Percentiles rank a stretch among this genome's conserved stretches.
Evolutionary conservation across 2,113 vertebrate species (phyloP).

Genomic region (Tragelaphus imberbis): DNA sequence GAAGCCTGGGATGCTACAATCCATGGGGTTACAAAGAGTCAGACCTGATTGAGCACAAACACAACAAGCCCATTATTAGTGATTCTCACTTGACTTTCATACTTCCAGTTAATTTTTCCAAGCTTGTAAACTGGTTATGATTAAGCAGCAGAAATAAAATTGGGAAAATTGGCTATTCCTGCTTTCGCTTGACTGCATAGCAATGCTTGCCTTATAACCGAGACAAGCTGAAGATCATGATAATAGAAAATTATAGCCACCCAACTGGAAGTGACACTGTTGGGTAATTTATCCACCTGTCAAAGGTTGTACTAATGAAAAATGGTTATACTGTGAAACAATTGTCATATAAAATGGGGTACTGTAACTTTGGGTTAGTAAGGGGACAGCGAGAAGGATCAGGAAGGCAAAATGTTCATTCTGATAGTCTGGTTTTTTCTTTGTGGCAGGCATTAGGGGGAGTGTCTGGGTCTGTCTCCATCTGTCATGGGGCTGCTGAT

Average conservation of each 20-base stretch:
- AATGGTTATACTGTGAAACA: conserved; percentile 37
- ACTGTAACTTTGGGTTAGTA: not conserved
- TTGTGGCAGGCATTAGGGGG: not conserved
- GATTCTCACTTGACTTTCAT: not conserved
- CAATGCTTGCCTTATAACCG: conserved; percentile 35
- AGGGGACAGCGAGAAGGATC: not conserved
- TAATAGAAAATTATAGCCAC: conserved; percentile 29
- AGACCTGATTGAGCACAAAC: not conserved
- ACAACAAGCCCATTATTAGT: not conserved
- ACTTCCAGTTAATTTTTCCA: not conserved
- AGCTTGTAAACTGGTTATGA: not conserved
- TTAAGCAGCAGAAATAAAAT: conserved; percentile 12
- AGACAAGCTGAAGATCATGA: conserved; percentile 31
- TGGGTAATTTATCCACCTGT: conserved; percentile 59
- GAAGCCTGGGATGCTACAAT: not conserved
- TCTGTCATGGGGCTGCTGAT: conserved; percentile 40
- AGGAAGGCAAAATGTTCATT: not conserved
- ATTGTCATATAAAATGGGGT: conserved; percentile 18
- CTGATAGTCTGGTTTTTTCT: conserved; percentile 62
- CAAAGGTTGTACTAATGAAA: conserved; percentile 23
- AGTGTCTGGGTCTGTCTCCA: conserved; percentile 24
- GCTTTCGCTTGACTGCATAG: not conserved
- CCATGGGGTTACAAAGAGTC: not conserved
- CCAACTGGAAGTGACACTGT: conserved; percentile 54
- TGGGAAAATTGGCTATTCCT: conserved; percentile 19